These are phyloP conservation scores for Cyclophora punctaria DNA, from an alignment of 2,888 invertebrate genomes.

Conservation along the genomic window DNA sequence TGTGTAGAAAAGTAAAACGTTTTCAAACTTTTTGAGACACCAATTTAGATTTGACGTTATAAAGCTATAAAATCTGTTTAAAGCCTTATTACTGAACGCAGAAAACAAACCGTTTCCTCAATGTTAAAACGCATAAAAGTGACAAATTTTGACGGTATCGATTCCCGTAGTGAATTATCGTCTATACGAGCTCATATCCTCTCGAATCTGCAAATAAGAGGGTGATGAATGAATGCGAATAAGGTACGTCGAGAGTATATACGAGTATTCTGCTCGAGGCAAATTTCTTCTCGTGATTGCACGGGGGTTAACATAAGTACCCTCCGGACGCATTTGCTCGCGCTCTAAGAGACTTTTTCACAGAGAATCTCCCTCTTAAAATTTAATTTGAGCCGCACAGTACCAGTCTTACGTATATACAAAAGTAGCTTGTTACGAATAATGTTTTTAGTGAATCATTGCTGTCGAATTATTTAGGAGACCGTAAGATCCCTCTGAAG, in stretches of 20 bases:
- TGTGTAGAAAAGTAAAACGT: too few relatives aligned
- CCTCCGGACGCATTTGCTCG: constrained; percentile 23
- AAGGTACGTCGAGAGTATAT: constrained; percentile 6
- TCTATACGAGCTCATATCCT: constrained; percentile 2
- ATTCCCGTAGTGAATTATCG: constrained; percentile 2
- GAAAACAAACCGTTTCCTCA: too few relatives aligned
- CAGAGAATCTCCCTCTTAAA: constrained; percentile 9
- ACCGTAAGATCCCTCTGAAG: too few relatives aligned
- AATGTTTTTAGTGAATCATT: neutral
- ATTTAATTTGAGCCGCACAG: constrained; percentile 16
- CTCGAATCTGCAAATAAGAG: constrained; percentile 12
- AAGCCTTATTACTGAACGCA: too few relatives aligned
- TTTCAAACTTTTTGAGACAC: too few relatives aligned
- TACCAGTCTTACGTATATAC: neutral
- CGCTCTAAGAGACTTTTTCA: constrained; percentile 17
- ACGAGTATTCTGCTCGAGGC: constrained; percentile 23
- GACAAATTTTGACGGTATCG: too few relatives aligned
- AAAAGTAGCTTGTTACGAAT: constrained; percentile 1
- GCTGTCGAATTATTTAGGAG: too few relatives aligned
- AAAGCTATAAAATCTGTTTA: too few relatives aligned
- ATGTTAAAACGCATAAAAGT: too few relatives aligned
- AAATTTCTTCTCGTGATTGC: constrained; percentile 28
- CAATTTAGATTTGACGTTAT: too few relatives aligned
- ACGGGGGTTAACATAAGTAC: constrained; percentile 28
- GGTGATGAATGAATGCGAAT: constrained; percentile 15